phyloP scores from a whole-genome alignment of 2,797 vertebrate genomes.

The Thunnus albacares region DNA sequence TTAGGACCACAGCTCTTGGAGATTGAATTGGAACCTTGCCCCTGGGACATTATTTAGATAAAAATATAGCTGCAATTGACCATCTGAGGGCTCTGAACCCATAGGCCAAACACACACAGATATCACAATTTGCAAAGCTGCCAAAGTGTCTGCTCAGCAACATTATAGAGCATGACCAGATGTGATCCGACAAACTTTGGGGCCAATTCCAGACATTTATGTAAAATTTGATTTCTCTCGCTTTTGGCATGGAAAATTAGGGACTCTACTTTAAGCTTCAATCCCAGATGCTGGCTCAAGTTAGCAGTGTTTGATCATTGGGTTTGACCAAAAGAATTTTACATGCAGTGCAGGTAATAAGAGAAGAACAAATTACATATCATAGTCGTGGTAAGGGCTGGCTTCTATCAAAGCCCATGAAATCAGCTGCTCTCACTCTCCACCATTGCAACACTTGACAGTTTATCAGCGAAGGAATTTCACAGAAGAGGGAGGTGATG shows the following conservation, averaged over 20 bases:
- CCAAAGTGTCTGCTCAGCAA: slow-evolving; percentile 56
- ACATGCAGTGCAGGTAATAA: slow-evolving; percentile 34
- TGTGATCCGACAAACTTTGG: slow-evolving; percentile 62
- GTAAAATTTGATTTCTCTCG: slow-evolving; percentile 50
- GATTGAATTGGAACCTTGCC: slow-evolving; percentile 67
- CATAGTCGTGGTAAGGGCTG: slow-evolving; percentile 9
- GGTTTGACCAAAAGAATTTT: slow-evolving; percentile 27
- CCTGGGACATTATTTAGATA: slow-evolving; percentile 61
- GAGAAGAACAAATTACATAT: slow-evolving; percentile 54
- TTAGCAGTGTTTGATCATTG: slow-evolving; percentile 21
- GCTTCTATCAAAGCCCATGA: slow-evolving; percentile 39
- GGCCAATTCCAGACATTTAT: slow-evolving; percentile 50
- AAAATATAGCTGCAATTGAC: slow-evolving; percentile 58
- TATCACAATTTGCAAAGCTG: slow-evolving; percentile 65
- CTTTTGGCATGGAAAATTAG: slow-evolving; percentile 38
- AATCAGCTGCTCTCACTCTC: slow-evolving; percentile 41
- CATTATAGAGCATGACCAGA: slow-evolving; percentile 65
- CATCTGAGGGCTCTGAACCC: slow-evolving; percentile 53
- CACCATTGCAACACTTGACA: slow-evolving; percentile 15
- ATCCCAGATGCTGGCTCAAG: slow-evolving; percentile 26
- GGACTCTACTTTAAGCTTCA: slow-evolving; percentile 29
- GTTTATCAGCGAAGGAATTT: slow-evolving; percentile 45
- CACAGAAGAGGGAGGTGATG: slow-evolving; percentile 41
- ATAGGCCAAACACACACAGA: slow-evolving; percentile 58
- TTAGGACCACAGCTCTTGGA: slow-evolving; percentile 51